Evolutionary conservation across 92 coral and sea anemone species (phyloP), one percentile per base, ranked within the genome.

Genomic region (Metridium senile): DNA sequence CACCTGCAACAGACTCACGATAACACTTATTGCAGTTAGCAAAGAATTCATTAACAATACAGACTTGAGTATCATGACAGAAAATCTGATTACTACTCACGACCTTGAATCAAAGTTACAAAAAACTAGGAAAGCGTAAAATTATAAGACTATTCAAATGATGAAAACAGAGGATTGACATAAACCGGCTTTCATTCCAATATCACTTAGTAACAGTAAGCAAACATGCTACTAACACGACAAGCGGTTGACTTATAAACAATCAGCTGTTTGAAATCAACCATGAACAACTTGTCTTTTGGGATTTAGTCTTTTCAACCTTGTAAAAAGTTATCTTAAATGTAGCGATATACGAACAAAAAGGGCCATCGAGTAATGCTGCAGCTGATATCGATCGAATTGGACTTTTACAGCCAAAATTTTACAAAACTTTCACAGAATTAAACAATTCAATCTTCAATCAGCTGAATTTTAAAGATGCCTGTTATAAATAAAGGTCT

Each of bases 181-280:
- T 10, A 34, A 58, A 27, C 54, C 30, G 6, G 45, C 39, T 28
- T 26, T 34, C 78, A 73, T 73, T 57, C 78, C 78, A 73, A 1
- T 1, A 53, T 73, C 64, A 62, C 78, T 34, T 57, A 73, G 78
- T 11, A n/a, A 62, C 67, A 13, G 33, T 31, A 73, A 73, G 68
- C 78, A 73, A 73, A 73, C 64, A 73, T 31, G 8, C 64, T 31
- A 10, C 31, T 27, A 22, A 58, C 31, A 57, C 11, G 32, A n/a
- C 78, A 33, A 23, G 23, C 59, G 59, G 4, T 73, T 33, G 68
- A 71, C 8, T 39, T 57, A 21, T 56, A 53, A 56, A 58, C 31
- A 58, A 73, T 73, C 64, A 63, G 69, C 51, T 73, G 68, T 57
- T 57, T 57, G 2, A 18, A 23, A 73, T 57, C 56, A 39, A 73